Evolutionary conservation across 2,113 vertebrate genomes (phyloP).

Genomic region (Plotosus lineatus): DNA sequence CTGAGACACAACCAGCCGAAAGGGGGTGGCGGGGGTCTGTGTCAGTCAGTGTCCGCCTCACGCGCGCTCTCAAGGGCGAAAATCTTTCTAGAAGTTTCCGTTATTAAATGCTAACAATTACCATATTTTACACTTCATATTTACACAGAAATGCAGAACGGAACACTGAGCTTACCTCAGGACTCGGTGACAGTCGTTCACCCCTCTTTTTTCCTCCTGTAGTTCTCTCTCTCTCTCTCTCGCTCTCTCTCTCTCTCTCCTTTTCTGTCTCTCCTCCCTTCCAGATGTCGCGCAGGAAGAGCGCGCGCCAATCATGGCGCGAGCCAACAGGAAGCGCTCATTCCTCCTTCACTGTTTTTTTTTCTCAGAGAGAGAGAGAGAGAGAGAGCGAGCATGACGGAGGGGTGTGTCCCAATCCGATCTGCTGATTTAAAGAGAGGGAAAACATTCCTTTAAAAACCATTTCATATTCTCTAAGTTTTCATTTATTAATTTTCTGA

Average conservation of each 20-base stretch:
- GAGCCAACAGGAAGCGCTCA: constrained; percentile 48
- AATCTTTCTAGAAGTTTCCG: neutral
- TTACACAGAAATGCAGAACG: neutral
- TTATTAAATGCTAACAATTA: neutral
- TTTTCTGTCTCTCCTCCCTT: constrained; percentile 46
- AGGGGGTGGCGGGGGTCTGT: no score
- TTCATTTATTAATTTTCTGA: no score
- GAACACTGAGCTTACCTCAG: constrained; percentile 37
- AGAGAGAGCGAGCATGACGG: neutral
- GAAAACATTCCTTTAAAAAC: no score
- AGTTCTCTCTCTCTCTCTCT: constrained; percentile 21
- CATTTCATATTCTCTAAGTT: no score
- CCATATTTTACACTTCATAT: no score
- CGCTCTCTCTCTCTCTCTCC: constrained; percentile 13
- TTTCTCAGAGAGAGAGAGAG: neutral
- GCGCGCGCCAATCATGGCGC: constrained; percentile 39
- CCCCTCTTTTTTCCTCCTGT: neutral
- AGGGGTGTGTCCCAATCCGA: constrained; percentile 19
- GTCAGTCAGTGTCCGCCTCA: neutral
- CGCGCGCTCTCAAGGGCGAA: neutral
- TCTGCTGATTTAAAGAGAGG: no score
- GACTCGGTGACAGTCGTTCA: constrained; percentile 4
- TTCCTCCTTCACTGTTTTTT: constrained; percentile 7
- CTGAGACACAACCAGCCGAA: neutral
- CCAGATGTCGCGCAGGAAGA: constrained; percentile 54